Evolutionary conservation across 2,888 invertebrate genomes (phyloP), one percentile per base, ranked within the genome.

Genomic region (Chrysopilus asiliformis): DNA sequence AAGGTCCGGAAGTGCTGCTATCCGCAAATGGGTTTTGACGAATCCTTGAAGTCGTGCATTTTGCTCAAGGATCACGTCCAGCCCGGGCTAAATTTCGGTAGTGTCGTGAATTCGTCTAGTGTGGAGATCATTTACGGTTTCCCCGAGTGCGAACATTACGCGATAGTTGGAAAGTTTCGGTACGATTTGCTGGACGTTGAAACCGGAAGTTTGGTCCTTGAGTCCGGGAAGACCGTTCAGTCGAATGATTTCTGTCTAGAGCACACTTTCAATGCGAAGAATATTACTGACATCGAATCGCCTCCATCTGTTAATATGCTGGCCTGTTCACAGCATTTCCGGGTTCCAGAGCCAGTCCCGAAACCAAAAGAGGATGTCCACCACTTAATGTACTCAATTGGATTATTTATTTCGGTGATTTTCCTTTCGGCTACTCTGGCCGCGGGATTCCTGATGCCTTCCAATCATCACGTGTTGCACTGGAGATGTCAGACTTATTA

Each of bases 401-500:
- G 80, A 41, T 68, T 86, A 55, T 75, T 84, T 39, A 71, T 87
- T 49, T 84, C 85, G 49, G 82, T 79, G 3, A 71, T 81, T 43
- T 87, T 87, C 67, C 67, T 87, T 58, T 76, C 79, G 26, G 80
- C 83, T 13, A 87, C 86, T 35, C 64, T 87, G 52, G 79, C 76
- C 30, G 79, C 84, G 9, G 80, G 84, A 13, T 80, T 78, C 52
- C 68, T 85, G 49, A 68, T 85, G 57, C 84, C 85, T 35, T 78
- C 81, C 46, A 80, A 82, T 49, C 80, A 82, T 65, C 86, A 85
- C 66, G 82, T 83, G 45, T 69, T 87, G 50, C 87, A 87, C 64
- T 86, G 86, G 82, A 72, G 83, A 52, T 86, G 86, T 58, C 86
- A 87, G 67, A 84, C 85, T 47, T 78, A 83, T 64, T 84, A 87